phyloP scores from a whole-genome alignment of 2,888 invertebrate species.

The Zaprionus bogoriensis region DNA sequence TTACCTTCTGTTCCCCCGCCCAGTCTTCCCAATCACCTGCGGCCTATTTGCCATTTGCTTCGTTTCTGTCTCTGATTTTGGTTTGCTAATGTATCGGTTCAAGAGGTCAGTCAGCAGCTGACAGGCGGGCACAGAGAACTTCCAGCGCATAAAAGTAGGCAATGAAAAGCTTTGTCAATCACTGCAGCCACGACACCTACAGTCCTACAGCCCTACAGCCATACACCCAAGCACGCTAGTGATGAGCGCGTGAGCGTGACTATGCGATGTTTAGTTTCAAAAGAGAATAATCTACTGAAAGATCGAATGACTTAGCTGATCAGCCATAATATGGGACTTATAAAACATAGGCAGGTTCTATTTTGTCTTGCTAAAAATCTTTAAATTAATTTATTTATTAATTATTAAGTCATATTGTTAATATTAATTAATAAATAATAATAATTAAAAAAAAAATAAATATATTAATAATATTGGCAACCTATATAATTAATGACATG shows the following conservation, averaged over 20 bases:
- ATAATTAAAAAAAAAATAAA: too few species aligned
- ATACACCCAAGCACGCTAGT: neutral
- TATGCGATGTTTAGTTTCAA: neutral
- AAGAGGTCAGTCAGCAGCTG: slow-evolving; percentile 67
- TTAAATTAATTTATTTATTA: too few species aligned
- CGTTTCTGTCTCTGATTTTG: slow-evolving; percentile 62
- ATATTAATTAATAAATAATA: too few species aligned
- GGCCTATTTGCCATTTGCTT: neutral
- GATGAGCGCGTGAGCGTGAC: neutral
- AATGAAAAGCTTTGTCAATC: slow-evolving; percentile 46
- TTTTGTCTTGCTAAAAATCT: too few species aligned
- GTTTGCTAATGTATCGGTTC: slow-evolving; percentile 73
- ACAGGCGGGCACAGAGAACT: slow-evolving; percentile 51
- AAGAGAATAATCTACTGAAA: too few species aligned
- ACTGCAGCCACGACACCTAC: slow-evolving; percentile 22
- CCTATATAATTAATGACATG: too few species aligned
- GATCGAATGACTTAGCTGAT: too few species aligned
- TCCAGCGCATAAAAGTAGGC: slow-evolving; percentile 56
- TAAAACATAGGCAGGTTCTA: too few species aligned
- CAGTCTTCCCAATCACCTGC: neutral
- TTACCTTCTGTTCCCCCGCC: slow-evolving; percentile 3
- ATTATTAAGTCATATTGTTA: too few species aligned
- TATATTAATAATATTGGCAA: too few species aligned
- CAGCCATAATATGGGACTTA: too few species aligned
- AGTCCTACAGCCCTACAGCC: too few species aligned